These are phyloP conservation scores for Apogon hyalosoma DNA, from an alignment of 2,797 vertebrate genomes.

Conservation along the genomic window DNA sequence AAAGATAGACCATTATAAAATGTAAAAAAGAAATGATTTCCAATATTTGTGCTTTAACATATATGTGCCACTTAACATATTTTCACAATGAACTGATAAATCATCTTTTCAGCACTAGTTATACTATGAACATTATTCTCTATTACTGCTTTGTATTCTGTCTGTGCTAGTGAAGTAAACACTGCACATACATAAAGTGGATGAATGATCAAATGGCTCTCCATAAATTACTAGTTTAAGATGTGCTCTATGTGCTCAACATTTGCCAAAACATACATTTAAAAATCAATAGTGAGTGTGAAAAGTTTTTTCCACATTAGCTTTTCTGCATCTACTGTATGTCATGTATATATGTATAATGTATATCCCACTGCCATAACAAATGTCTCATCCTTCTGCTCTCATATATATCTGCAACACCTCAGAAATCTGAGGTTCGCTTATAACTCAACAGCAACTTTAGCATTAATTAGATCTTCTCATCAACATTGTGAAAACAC, in stretches of 20 bases:
- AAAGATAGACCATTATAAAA: no score
- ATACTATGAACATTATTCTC: neutral
- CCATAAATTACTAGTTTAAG: neutral
- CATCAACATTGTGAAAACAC: neutral
- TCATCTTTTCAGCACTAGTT: neutral
- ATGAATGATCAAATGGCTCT: neutral
- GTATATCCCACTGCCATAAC: slow-evolving; percentile 4
- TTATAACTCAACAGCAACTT: slow-evolving; percentile 3
- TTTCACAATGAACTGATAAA: no score
- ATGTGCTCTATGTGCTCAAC: slow-evolving; percentile 1
- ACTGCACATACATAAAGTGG: slow-evolving; percentile 3
- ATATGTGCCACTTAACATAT: no score
- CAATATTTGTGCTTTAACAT: no score
- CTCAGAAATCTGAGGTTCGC: slow-evolving; percentile 20
- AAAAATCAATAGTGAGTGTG: neutral
- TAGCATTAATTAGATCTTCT: neutral
- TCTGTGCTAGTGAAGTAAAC: neutral
- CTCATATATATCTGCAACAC: slow-evolving; percentile 6
- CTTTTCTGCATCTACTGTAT: neutral
- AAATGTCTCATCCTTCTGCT: slow-evolving; percentile 16
- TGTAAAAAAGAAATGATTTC: no score
- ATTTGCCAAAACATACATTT: neutral
- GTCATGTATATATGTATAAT: no score
- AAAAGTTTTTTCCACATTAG: slow-evolving; percentile 2
- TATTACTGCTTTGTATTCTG: neutral